These are phyloP conservation scores for Cerastoderma edule DNA, from an alignment of 2,888 invertebrate genomes.

Conservation along the genomic window DNA sequence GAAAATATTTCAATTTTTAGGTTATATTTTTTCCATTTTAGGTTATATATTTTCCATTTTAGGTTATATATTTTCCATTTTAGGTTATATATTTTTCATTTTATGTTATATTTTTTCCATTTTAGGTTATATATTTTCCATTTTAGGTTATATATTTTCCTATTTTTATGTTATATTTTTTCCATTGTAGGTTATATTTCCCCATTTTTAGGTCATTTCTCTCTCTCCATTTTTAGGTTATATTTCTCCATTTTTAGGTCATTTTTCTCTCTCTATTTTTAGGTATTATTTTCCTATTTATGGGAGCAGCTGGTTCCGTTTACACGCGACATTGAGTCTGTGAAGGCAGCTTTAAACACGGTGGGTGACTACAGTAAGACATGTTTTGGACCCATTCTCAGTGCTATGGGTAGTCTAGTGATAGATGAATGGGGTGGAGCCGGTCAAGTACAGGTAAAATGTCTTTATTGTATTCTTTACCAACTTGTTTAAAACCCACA, in stretches of 20 bases:
- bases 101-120: not conserved
- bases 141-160: not conserved
- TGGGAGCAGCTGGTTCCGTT: slow-evolving; percentile 89
- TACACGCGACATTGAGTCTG: slow-evolving; percentile 93
- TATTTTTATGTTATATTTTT: not conserved
- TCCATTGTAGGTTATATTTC: not conserved
- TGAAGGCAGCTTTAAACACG: slow-evolving; percentile 90
- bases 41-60: too few species aligned
- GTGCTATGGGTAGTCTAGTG: slow-evolving; percentile 91
- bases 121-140: not conserved
- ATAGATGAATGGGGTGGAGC: slow-evolving; percentile 94
- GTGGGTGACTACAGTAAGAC: slow-evolving; percentile 95
- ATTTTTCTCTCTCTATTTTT: too few species aligned
- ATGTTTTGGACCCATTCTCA: slow-evolving; percentile 91
- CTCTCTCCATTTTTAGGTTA: not conserved
- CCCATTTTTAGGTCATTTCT: not conserved
- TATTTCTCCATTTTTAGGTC: not conserved
- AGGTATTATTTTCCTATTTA: slow-evolving; percentile 84
- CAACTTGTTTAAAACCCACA: too few species aligned
- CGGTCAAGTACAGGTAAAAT: slow-evolving; percentile 91
- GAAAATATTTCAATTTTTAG: too few species aligned
- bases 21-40: too few species aligned
- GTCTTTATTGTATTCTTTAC: too few species aligned
- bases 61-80: too few species aligned
- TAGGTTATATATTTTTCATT: too few species aligned